phyloP scores from a whole-genome alignment of 2,888 invertebrate species.

The Epiblema foenella region DNA sequence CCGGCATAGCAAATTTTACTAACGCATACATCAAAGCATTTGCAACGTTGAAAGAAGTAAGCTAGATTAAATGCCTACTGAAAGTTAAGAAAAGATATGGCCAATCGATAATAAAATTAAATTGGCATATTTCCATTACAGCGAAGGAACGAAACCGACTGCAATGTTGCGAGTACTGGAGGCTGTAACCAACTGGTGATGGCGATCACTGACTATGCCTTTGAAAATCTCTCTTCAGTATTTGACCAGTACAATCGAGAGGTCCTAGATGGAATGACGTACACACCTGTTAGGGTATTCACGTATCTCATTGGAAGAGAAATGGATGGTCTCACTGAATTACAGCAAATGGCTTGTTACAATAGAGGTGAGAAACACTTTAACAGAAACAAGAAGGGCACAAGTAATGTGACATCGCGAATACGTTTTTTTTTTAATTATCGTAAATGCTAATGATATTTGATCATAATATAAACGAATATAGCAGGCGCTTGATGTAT shows the following conservation, averaged over 20 bases:
- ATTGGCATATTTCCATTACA: slow-evolving; percentile 47
- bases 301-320: slow-evolving; percentile 98
- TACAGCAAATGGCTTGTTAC: slow-evolving; percentile 97
- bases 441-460: slow-evolving; percentile 5
- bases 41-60: slow-evolving; percentile 89
- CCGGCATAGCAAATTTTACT: slow-evolving; percentile 93
- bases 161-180: slow-evolving; percentile 72
- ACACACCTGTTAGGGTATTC: slow-evolving; percentile 95
- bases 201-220: slow-evolving; percentile 98
- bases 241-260: slow-evolving; percentile 92
- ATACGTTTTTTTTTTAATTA: slow-evolving; percentile 2
- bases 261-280: slow-evolving; percentile 84
- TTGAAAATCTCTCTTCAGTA: slow-evolving; percentile 94
- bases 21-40: slow-evolving; percentile 94
- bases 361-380: slow-evolving; percentile 90
- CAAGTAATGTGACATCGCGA: neutral
- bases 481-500: slow-evolving; percentile 9
- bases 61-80: slow-evolving; percentile 44
- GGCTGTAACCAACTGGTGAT: slow-evolving; percentile 98
- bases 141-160: slow-evolving; percentile 60
- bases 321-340: slow-evolving; percentile 94
- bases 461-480: slow-evolving; percentile 3
- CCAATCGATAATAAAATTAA: neutral
- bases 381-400: neutral
- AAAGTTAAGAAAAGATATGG: neutral